Percentiles rank a stretch among this genome's conserved stretches.
Conservation (phyloP, 2,888 invertebrate genomes). For the Drosophila vallismaia region DNA sequence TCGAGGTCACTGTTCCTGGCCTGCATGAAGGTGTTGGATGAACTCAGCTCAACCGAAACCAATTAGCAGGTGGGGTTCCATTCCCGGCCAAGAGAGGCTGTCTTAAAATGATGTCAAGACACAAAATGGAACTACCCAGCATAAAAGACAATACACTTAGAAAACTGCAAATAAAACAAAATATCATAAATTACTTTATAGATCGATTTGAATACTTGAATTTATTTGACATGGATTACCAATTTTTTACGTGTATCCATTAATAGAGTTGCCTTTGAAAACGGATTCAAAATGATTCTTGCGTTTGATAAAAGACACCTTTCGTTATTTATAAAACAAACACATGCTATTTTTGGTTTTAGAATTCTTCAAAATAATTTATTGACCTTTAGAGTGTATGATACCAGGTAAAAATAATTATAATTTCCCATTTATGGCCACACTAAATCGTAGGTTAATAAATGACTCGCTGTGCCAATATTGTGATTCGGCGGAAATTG, state of each 20-base stretch:
- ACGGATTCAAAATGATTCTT: too few relatives aligned
- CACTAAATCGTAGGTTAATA: conserved; percentile 57
- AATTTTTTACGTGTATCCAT: too few relatives aligned
- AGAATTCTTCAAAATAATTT: background rate
- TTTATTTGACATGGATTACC: too few relatives aligned
- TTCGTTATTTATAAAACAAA: background rate
- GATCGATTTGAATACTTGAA: too few relatives aligned
- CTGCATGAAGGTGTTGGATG: conserved; percentile 48
- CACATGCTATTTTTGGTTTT: background rate
- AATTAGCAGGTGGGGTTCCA: conserved; percentile 52
- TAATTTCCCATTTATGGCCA: conserved; percentile 53
- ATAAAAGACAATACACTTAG: conserved; percentile 1
- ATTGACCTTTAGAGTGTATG: conserved; percentile 11
- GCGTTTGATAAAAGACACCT: background rate
- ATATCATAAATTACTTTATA: background rate
- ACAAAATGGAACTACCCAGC: background rate
- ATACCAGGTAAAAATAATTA: conserved; percentile 50
- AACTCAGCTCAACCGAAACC: conserved; percentile 44
- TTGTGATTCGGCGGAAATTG: conserved; percentile 64
- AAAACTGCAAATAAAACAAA: background rate
- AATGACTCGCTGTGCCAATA: conserved; percentile 62
- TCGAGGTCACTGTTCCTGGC: conserved; percentile 44
- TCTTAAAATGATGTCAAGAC: conserved; percentile 24
- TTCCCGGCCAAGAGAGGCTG: conserved; percentile 20
- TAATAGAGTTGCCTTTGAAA: too few relatives aligned